Conservation (phyloP, 1,140 invertebrate species). For the Propsilocerus akamusi region DNA sequence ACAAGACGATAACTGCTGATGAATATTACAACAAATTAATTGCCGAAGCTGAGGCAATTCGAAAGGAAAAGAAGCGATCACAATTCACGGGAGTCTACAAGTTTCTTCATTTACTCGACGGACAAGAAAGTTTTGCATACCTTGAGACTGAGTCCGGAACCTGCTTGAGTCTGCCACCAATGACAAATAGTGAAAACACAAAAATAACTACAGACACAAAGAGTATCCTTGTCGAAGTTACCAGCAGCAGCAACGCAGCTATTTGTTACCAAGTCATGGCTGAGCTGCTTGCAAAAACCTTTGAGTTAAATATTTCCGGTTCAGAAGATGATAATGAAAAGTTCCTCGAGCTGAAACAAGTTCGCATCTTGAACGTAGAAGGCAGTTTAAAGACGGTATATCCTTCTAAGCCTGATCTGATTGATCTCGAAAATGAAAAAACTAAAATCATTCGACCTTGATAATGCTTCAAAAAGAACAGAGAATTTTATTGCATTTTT, state of each 20-base stretch:
- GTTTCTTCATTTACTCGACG: constrained; percentile 59
- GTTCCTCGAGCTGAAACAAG: constrained; percentile 40
- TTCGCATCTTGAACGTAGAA: constrained; percentile 46
- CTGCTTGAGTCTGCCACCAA: constrained; percentile 66
- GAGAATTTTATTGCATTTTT: too few relatives aligned
- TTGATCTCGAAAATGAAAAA: constrained; percentile 6
- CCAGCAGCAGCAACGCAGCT: constrained; percentile 40
- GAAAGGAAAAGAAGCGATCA: constrained; percentile 63
- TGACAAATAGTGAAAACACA: constrained; percentile 61
- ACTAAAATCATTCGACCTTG: background rate
- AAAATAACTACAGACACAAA: constrained; percentile 47
- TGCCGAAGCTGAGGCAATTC: constrained; percentile 49
- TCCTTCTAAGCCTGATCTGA: constrained; percentile 54
- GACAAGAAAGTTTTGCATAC: constrained; percentile 50
- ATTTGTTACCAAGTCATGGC: constrained; percentile 52
- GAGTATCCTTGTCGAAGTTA: constrained; percentile 59
- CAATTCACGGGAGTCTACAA: constrained; percentile 64
- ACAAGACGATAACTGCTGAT: constrained; percentile 37
- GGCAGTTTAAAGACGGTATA: constrained; percentile 52
- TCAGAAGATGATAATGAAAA: constrained; percentile 8
- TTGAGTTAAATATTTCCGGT: constrained; percentile 7
- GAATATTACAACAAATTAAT: constrained; percentile 45
- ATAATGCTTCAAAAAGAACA: background rate
- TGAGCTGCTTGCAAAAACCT: constrained; percentile 29
- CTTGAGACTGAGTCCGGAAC: constrained; percentile 36